Percentiles rank a stretch among this genome's conserved stretches.
These are phyloP conservation scores for Yponomeuta evonymella DNA, from an alignment of 2,888 invertebrate genomes.

Conservation along the genomic window DNA sequence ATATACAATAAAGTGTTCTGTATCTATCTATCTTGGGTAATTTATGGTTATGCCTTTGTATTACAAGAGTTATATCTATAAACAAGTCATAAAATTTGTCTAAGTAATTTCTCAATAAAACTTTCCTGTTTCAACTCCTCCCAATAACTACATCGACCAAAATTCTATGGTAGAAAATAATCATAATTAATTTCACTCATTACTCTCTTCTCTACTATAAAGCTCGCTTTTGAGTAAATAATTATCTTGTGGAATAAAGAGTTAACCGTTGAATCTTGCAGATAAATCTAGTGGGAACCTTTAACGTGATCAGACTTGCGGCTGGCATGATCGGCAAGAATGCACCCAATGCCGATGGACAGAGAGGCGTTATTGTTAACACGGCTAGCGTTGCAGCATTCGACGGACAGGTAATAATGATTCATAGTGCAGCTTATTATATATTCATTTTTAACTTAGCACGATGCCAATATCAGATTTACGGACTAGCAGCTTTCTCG, in stretches of 20 bases:
- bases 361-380: slow-evolving; percentile 95
- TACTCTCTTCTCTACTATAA: background rate
- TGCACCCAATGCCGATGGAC: slow-evolving; percentile 87
- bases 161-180: background rate
- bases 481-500: too few relatives aligned
- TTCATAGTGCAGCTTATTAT: too few relatives aligned
- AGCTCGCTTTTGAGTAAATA: background rate
- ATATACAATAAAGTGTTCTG: too few relatives aligned
- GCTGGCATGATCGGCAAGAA: slow-evolving; percentile 91
- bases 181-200: background rate
- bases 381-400: slow-evolving; percentile 97
- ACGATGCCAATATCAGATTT: too few relatives aligned
- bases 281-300: slow-evolving; percentile 94
- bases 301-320: slow-evolving; percentile 93
- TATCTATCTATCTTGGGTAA: too few relatives aligned
- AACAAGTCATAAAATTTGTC: too few relatives aligned
- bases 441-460: too few relatives aligned
- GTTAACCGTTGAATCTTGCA: slow-evolving; percentile 38
- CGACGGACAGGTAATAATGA: slow-evolving; percentile 81
- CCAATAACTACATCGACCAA: too few relatives aligned
- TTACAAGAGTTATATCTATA: too few relatives aligned
- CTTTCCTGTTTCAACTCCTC: too few relatives aligned
- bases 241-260: background rate
- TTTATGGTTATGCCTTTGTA: too few relatives aligned
- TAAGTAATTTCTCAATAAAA: too few relatives aligned